These are phyloP conservation scores for Semaprochilodus insignis DNA, from an alignment of 2,797 vertebrate species.

Conservation along the genomic window DNA sequence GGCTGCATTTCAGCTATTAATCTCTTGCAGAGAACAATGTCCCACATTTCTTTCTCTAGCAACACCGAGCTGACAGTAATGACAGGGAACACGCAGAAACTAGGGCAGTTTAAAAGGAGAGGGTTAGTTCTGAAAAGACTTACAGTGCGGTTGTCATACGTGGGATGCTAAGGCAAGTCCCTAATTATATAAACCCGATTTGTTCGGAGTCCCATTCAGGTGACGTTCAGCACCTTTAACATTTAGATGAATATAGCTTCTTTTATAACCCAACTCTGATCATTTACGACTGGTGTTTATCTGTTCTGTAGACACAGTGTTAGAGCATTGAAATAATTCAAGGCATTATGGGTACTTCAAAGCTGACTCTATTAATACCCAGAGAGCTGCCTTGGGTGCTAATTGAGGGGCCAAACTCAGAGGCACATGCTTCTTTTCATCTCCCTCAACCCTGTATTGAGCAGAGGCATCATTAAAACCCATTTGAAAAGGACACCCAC, in stretches of 20 bases:
- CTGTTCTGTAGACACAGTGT: neutral
- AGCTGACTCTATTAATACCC: slow-evolving; percentile 54
- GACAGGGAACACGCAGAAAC: slow-evolving; percentile 15
- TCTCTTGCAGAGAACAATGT: slow-evolving; percentile 14
- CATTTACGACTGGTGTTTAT: slow-evolving; percentile 39
- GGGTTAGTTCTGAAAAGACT: slow-evolving; percentile 13
- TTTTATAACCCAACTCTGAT: slow-evolving; percentile 13
- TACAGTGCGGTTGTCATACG: neutral
- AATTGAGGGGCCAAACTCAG: slow-evolving; percentile 51
- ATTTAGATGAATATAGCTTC: slow-evolving; percentile 15
- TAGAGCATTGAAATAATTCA: slow-evolving; percentile 47
- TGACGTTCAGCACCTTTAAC: slow-evolving; percentile 29
- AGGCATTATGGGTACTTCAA: slow-evolving; percentile 53
- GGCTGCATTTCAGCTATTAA: slow-evolving; percentile 24
- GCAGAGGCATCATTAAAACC: slow-evolving; percentile 57
- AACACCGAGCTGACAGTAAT: slow-evolving; percentile 4
- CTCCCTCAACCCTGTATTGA: slow-evolving; percentile 42
- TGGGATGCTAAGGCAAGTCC: neutral
- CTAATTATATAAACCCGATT: neutral
- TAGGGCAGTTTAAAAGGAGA: slow-evolving; percentile 17
- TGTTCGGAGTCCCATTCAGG: slow-evolving; percentile 5
- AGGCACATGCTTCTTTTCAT: slow-evolving; percentile 53
- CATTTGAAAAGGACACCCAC: slow-evolving; percentile 52
- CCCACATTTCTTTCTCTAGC: slow-evolving; percentile 28
- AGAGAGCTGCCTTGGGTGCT: slow-evolving; percentile 51